A percentile compares a stretch with the other conserved stretches of the same genome.
Conservation (phyloP, 2,888 invertebrate genomes). For the Chloromyia formosa region DNA sequence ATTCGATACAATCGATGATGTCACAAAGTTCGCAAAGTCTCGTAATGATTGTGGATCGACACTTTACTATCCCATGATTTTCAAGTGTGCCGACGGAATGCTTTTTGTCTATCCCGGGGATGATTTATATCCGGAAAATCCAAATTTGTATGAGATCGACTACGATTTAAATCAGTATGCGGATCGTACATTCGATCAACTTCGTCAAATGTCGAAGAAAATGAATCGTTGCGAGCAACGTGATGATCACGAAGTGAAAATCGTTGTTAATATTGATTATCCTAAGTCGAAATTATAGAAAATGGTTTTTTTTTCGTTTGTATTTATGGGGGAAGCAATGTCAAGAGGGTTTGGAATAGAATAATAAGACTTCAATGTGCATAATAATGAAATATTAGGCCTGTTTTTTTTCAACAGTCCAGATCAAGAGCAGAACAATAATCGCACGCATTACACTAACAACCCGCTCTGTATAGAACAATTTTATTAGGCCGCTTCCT, state of each 20-base stretch:
- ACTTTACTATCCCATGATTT: constrained; percentile 66
- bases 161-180: constrained; percentile 47
- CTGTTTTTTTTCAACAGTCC: too few relatives aligned
- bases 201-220: constrained; percentile 57
- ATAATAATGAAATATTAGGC: too few relatives aligned
- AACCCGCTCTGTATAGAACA: too few relatives aligned
- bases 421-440: too few relatives aligned
- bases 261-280: constrained; percentile 46
- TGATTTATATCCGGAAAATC: constrained; percentile 63
- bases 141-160: constrained; percentile 56
- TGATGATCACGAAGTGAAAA: constrained; percentile 11
- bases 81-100: constrained; percentile 69
- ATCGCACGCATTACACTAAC: too few relatives aligned
- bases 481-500: too few relatives aligned
- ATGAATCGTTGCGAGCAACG: constrained; percentile 57
- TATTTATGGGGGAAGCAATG: too few relatives aligned
- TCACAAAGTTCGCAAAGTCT: constrained; percentile 69
- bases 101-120: constrained; percentile 71
- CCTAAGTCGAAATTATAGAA: constrained; percentile 35
- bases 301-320: too few relatives aligned
- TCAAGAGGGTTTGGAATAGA: too few relatives aligned
- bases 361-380: too few relatives aligned
- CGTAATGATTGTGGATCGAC: constrained; percentile 68
- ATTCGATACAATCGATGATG: constrained; percentile 67
- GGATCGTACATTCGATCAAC: constrained; percentile 56